Evolutionary conservation across 2,113 vertebrate genomes (phyloP).

Genomic region (Chaetura pelagica): DNA sequence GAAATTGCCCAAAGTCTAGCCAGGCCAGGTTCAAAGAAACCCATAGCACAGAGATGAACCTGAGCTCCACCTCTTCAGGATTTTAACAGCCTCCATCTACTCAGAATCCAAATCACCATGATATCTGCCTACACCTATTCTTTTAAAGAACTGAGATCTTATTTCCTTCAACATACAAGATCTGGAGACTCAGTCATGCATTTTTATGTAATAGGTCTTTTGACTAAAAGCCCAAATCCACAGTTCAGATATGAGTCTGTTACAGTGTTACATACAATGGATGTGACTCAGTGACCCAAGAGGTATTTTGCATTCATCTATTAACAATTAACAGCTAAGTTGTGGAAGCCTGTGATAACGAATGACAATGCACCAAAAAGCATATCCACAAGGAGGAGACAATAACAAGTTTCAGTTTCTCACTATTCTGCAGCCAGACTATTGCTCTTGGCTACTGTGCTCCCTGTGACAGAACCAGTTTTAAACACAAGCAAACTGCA

Average conservation of each 20-base stretch:
- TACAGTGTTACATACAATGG: not conserved
- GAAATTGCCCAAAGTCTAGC: not conserved
- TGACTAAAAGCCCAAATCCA: not conserved
- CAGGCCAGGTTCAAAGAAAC: not conserved
- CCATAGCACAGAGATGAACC: not conserved
- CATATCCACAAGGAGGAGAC: not conserved
- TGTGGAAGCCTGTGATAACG: not conserved
- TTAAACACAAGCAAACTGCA: not conserved
- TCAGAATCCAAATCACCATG: not conserved
- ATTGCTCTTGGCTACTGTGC: not conserved
- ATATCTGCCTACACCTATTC: not conserved
- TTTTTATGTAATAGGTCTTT: not conserved
- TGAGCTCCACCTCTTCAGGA: not conserved
- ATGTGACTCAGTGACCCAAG: not conserved
- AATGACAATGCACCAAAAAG: not conserved
- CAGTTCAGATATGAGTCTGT: not conserved
- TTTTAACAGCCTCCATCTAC: not conserved
- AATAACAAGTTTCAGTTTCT: not conserved
- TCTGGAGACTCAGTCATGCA: not conserved
- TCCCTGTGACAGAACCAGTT: not conserved
- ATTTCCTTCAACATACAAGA: not conserved
- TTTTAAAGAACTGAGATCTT: not conserved
- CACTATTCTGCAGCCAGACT: not conserved
- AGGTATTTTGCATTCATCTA: not conserved
- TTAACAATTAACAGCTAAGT: not conserved